These are phyloP conservation scores for Rhinichthys klamathensis DNA, from an alignment of 2,113 vertebrate species.

Conservation along the genomic window DNA sequence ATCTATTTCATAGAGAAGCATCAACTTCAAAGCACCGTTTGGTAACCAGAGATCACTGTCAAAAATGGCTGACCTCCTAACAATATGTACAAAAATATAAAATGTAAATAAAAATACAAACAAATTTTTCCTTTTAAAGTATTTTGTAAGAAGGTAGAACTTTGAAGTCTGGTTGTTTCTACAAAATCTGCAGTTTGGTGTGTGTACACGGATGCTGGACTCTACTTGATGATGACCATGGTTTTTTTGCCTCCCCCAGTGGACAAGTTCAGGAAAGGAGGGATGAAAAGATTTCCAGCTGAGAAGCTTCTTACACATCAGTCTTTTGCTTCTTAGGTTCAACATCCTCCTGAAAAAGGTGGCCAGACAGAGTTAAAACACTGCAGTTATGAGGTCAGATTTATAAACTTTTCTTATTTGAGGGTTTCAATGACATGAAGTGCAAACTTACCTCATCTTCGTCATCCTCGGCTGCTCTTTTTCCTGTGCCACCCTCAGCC, in stretches of 20 bases:
- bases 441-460: constrained; percentile 69
- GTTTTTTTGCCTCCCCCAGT: constrained; percentile 61
- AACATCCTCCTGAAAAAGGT: constrained; percentile 80
- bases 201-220: constrained; percentile 60
- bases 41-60: constrained; percentile 84
- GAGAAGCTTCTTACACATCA: constrained; percentile 74
- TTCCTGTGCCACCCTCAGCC: constrained; percentile 80
- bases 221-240: constrained; percentile 76
- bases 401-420: not conserved
- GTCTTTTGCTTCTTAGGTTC: constrained; percentile 94
- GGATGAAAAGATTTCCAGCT: constrained; percentile 48
- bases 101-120: constrained; percentile 99
- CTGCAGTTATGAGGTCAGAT: not conserved
- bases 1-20: constrained; percentile 76
- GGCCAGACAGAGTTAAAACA: constrained; percentile 24
- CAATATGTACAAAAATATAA: constrained; percentile 98
- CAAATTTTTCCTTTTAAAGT: constrained; percentile 91
- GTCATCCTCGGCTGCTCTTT: constrained; percentile 89
- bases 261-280: constrained; percentile 52
- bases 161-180: constrained; percentile 82
- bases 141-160: constrained; percentile 87
- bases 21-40: constrained; percentile 84
- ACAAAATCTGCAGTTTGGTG: constrained; percentile 73
- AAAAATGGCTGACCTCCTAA: constrained; percentile 88
- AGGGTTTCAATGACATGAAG: not conserved